Evolutionary conservation across 2,797 vertebrate species (phyloP).

Genomic region (Eidolon dupreanum): DNA sequence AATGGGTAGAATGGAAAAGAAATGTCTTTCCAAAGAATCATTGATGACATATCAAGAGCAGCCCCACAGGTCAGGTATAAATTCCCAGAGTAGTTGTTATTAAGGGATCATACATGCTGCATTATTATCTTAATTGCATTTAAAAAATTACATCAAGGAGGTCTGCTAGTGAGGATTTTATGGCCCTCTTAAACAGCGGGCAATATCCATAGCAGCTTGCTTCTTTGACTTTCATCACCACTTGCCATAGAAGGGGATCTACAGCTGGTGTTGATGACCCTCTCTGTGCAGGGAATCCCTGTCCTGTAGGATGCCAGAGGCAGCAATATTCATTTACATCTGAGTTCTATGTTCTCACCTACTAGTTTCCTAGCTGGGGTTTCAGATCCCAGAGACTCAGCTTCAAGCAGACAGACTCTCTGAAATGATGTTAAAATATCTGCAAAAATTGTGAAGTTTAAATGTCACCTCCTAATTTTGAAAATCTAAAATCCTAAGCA

Average conservation of each 20-base stretch:
- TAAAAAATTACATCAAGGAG: background rate
- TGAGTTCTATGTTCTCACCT: too few species aligned
- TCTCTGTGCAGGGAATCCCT: background rate
- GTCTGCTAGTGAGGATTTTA: background rate
- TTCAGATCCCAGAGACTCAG: background rate
- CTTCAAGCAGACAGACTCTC: background rate
- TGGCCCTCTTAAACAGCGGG: background rate
- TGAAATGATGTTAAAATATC: background rate
- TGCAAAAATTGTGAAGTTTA: background rate
- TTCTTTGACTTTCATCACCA: background rate
- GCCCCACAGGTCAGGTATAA: background rate
- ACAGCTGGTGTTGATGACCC: background rate
- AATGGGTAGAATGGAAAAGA: background rate
- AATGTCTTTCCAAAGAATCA: background rate
- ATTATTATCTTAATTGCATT: background rate
- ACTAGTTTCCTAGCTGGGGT: background rate
- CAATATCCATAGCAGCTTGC: background rate
- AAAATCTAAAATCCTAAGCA: background rate
- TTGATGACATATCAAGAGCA: background rate
- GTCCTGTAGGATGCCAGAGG: background rate
- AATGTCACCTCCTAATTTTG: background rate
- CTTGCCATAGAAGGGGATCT: fast-evolving
- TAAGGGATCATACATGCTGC: background rate
- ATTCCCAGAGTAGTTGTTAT: background rate
- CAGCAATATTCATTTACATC: background rate